Base-by-base conservation (phyloP, 2,113 vertebrate genomes). In the Ceyx margarethae region DNA sequence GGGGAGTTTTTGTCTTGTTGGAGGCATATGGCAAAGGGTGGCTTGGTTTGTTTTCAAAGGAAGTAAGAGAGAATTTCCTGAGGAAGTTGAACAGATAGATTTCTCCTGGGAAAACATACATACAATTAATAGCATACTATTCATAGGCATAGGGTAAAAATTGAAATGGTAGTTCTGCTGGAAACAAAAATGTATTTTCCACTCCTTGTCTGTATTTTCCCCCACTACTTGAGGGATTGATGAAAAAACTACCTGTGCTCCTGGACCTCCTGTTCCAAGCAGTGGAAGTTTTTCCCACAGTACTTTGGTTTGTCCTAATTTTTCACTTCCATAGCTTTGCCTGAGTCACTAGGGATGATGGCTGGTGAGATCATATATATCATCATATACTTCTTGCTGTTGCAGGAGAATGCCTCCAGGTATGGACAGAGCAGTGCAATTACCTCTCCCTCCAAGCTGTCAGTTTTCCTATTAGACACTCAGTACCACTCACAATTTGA, bases 51-150 rank as follows among this genome's bases (percentile, higher is more conserved):
- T 95, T 95, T 95, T 72, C 79, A 88, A 78, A 90, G 89, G 77
- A 97, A 96, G 78, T 85, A 94, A 85, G 92, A 89, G 79, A 64
- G 57, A 79, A 74, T 94, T 96, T 97, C 90, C 91, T 96, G 85
- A 95, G 78, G 93, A 96, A 96, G 89, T 90, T 73, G 75, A 71
- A 82, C 64, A 86, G 69, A 94, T 72, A 33, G 62, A 76, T 73
- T 87, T 91, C 42, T 90, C 57, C 37, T 65, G 33, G 83, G 62
- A 94, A 95, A 96, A 48, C 65, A 42, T 75, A 79, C 79, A 65
- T 80, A 71, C 69, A 16, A 60, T 76, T 76, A 81, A 66, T 90
- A 61, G 71, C 40, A 29, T 71, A 31, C 61, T 72, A 51, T 79
- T 82, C 62, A 33, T 15, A 77, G 76, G 69, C 33, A 28, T 25